phyloP scores from a whole-genome alignment of 1,140 invertebrate genomes.

The Drosophila ohnishii region DNA sequence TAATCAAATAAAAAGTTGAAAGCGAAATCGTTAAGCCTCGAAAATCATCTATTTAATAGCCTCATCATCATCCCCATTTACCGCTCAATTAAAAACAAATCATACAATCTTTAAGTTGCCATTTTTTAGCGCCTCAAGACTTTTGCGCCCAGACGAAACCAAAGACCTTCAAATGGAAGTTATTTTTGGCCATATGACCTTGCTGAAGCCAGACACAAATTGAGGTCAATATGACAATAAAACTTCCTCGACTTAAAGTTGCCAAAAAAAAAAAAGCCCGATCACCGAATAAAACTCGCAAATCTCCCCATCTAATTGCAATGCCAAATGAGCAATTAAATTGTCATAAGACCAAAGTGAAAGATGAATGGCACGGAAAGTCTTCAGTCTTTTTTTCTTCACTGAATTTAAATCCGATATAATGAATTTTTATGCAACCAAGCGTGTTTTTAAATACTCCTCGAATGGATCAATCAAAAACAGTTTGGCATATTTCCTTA shows the following conservation, averaged over 20 bases:
- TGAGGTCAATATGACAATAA: constrained; percentile 70
- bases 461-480: constrained; percentile 30
- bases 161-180: constrained; percentile 37
- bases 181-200: constrained; percentile 55
- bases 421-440: constrained; percentile 57
- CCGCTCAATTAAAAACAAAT: constrained; percentile 57
- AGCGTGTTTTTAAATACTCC: constrained; percentile 17
- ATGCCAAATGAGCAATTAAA: constrained; percentile 72
- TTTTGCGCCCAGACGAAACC: constrained; percentile 17
- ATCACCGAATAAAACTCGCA: constrained; percentile 36
- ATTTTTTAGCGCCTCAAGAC: constrained; percentile 24
- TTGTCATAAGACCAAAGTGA: constrained; percentile 51
- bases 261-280: constrained; percentile 20
- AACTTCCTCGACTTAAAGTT: constrained; percentile 55
- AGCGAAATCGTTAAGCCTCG: background rate
- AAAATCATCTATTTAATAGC: constrained; percentile 9
- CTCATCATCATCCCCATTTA: constrained; percentile 19
- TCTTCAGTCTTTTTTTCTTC: constrained; percentile 10
- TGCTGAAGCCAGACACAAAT: constrained; percentile 49
- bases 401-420: constrained; percentile 37
- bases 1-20: background rate
- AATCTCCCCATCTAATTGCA: constrained; percentile 62
- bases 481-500: constrained; percentile 47
- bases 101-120: constrained; percentile 25
- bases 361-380: constrained; percentile 34